Base-by-base conservation (phyloP, 30 jellyfish, hydroid and myxozoan genomes). In the Hydractinia echinata region DNA sequence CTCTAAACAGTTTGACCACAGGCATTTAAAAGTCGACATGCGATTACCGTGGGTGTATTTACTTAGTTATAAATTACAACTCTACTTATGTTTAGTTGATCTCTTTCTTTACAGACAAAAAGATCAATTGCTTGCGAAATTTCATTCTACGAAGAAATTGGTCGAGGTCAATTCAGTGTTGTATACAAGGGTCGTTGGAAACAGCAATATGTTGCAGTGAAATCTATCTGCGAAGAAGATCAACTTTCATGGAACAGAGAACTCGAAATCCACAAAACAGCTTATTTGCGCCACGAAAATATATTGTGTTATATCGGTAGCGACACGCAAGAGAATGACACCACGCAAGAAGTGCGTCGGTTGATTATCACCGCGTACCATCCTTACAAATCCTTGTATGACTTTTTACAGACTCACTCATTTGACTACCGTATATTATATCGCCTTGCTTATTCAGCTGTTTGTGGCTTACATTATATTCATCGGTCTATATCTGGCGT, bases 281-380 rank as follows among this genome's bases (percentile, higher is more conserved):
- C 89, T 11, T 68, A 87, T 19, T 71, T 94, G 55, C 92, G 96
- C 67, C 96, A 94, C 76, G 99, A 94, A 18, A 91, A 94, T 66
- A 87, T 94, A 66, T 89, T 94, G 49, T 94, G 99, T n/a, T 94
- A 81, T 76, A 83, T 94, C 49, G 99, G 97, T 10, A 96, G 96
- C 44, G 99, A 94, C 69, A 76, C 84, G 19, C 52, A 84, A 1
- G 94, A 84, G 21, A 16, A 78, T 15, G 44, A 18, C 11, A 15
- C 81, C 70, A 81, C 20, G 18, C 72, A 20, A 8, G 99, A 68
- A 48, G 58, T 89, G 54, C 74, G 81, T 52, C 78, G 85, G 7
- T 71, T 82, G 76, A 48, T 94, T 79, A 94, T 94, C 13, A 88
- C 99, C 7, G 89, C 88, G 18, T 94, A 94, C 71, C 97, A 94